Conservation (phyloP, 2,888 invertebrate species). For the Clitarchus hookeri region DNA sequence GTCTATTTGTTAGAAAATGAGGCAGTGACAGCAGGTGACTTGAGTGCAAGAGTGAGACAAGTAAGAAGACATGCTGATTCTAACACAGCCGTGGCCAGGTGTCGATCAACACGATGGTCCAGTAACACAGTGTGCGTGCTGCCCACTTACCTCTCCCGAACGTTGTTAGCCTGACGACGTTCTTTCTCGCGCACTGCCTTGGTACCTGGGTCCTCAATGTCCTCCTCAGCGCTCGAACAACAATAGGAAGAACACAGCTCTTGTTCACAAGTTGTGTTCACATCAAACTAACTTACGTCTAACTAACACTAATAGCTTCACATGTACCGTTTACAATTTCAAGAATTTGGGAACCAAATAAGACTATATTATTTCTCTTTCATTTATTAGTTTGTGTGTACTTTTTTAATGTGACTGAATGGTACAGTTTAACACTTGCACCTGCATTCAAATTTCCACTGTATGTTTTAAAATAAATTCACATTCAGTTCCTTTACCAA, state of each 20-base stretch:
- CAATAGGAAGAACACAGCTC: conserved; percentile 52
- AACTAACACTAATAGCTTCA: too few relatives aligned
- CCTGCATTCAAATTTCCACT: too few relatives aligned
- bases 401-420: too few relatives aligned
- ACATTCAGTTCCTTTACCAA: too few relatives aligned
- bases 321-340: too few relatives aligned
- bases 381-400: too few relatives aligned
- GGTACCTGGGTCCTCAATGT: conserved; percentile 81
- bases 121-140: conserved; percentile 39
- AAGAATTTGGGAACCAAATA: too few relatives aligned
- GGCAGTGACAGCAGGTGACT: conserved; percentile 32
- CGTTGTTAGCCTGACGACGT: conserved; percentile 96
- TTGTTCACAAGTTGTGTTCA: not conserved
- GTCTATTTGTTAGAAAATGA: too few relatives aligned
- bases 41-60: conserved; percentile 37
- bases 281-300: too few relatives aligned
- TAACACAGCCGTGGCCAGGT: not conserved
- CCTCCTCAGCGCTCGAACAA: conserved; percentile 84
- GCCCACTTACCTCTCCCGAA: conserved; percentile 85
- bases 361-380: too few relatives aligned
- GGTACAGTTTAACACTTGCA: too few relatives aligned
- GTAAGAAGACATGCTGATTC: not conserved
- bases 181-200: conserved; percentile 94
- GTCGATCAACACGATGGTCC: not conserved
- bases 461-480: too few relatives aligned